Evolutionary conservation across 2,888 invertebrate species (phyloP).

Genomic region (Chydorus sphaericus): DNA sequence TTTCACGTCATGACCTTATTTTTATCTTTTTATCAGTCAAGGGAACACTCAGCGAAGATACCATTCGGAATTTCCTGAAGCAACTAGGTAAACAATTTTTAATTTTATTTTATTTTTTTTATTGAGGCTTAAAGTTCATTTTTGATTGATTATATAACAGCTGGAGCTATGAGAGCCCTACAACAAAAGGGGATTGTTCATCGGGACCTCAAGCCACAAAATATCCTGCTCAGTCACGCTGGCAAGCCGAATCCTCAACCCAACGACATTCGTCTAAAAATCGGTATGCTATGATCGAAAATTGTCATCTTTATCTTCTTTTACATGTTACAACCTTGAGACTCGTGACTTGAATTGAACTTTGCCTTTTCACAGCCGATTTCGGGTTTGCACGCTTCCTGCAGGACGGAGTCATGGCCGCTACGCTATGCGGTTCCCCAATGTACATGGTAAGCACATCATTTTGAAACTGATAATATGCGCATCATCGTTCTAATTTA

Average conservation of each 20-base stretch:
- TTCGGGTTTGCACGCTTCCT: constrained; percentile 98
- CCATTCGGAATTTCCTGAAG: constrained; percentile 82
- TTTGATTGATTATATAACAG: constrained; percentile 32
- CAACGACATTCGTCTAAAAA: constrained; percentile 83
- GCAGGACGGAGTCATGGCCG: constrained; percentile 98
- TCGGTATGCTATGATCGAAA: constrained; percentile 43
- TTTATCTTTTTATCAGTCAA: constrained; percentile 43
- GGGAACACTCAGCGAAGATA: constrained; percentile 91
- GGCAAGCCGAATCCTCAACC: constrained; percentile 51
- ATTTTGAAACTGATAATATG: not conserved
- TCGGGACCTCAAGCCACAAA: constrained; percentile 97
- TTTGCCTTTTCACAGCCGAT: constrained; percentile 53
- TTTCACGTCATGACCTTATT: not conserved
- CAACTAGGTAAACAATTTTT: constrained; percentile 56
- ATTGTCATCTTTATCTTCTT: not conserved
- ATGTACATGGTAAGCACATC: constrained; percentile 85
- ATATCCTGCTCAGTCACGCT: constrained; percentile 85
- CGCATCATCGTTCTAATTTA: not conserved
- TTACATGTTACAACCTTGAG: constrained; percentile 13
- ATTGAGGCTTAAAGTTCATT: constrained; percentile 11
- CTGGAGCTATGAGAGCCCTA: constrained; percentile 93
- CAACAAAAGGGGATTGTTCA: constrained; percentile 97
- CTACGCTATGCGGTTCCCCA: constrained; percentile 96
- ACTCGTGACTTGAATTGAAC: not conserved
- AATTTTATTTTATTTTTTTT: constrained; percentile 10